Percentiles rank a stretch among this genome's conserved stretches.
These are phyloP conservation scores for Apotomis capreana DNA, from an alignment of 2,888 invertebrate species.

Conservation along the genomic window DNA sequence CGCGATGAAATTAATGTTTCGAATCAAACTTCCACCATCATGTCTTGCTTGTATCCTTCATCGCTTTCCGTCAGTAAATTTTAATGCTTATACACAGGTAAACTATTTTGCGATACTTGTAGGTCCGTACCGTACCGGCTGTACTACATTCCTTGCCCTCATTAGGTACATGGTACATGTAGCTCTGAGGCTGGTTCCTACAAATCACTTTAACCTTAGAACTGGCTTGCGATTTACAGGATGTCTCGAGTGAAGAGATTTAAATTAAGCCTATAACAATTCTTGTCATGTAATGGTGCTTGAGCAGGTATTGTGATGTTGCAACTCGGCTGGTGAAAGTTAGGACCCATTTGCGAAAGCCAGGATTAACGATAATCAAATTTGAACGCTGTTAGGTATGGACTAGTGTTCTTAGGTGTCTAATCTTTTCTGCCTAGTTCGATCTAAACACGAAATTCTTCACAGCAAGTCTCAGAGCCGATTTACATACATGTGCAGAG, in stretches of 20 bases:
- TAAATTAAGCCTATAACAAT: neutral
- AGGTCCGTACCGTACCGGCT: neutral
- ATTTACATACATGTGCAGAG: too few species aligned
- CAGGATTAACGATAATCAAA: neutral
- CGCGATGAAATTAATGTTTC: constrained; percentile 30
- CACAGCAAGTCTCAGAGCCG: too few species aligned
- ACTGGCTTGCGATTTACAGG: neutral
- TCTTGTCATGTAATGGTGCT: neutral
- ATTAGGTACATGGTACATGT: neutral
- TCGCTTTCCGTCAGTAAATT: constrained; percentile 1
- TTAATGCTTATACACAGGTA: neutral
- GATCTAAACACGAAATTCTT: too few species aligned
- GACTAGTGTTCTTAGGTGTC: too few species aligned
- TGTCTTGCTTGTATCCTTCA: constrained; percentile 26
- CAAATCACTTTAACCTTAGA: neutral
- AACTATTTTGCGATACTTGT: neutral
- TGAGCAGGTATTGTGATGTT: neutral
- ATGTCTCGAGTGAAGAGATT: neutral
- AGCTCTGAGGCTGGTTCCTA: neutral
- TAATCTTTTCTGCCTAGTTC: too few species aligned
- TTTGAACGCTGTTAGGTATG: neutral
- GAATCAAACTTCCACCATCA: constrained; percentile 27
- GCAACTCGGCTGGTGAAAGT: neutral
- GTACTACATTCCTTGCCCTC: neutral
- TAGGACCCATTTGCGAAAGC: neutral